Base-by-base conservation (phyloP, 1,140 invertebrate genomes). In the Drosophila ananassae region DNA sequence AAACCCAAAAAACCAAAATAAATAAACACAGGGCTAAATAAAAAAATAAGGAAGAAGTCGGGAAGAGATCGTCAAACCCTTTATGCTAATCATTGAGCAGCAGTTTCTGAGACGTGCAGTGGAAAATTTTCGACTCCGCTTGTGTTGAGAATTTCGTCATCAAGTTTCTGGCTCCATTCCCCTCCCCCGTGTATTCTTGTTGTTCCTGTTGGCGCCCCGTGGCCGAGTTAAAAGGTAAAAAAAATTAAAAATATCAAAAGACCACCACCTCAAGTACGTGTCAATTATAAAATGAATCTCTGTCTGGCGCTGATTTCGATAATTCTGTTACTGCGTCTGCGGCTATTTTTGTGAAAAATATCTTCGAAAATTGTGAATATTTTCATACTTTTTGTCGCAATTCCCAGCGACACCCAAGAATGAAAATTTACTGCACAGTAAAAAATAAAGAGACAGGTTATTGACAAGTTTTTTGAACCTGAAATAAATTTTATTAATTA, bases 241-340 rank as follows among this genome's bases (percentile, higher is more conserved):
- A 77, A 68, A 47, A 48, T 39, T 50, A 46, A 67, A 73, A 66
- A 22, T 24, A 22, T 44, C 13, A 61, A 44, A 62, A 73, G 73
- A 66, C 17, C 17, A 85, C 47, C 64, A 63, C 73, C 63, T 67
- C 56, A 85, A 87, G 81, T 87, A 85, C 81, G 81, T 85, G 81
- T 82, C 81, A 85, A 87, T 73, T 73, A 78, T 81, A 56, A 79
- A 77, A 81, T 81, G 64, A 63, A 75, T 55, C 66, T 64, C 47
- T 22, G 46, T 50, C 37, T 56, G 30, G 12, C 9, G 22, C 2
- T 51, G 22, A 53, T 60, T 55, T 25, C 48, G 60, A 34, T 41
- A 17, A 24, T 56, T 39, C 34, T 58, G 50, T 47, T 56, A 44
- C 46, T 77, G 52, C 21, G 17, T 57, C 66, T 48, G 66, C 32